Base-by-base conservation (phyloP, 2,797 vertebrate species). In the Odontamblyopus rebecca region DNA sequence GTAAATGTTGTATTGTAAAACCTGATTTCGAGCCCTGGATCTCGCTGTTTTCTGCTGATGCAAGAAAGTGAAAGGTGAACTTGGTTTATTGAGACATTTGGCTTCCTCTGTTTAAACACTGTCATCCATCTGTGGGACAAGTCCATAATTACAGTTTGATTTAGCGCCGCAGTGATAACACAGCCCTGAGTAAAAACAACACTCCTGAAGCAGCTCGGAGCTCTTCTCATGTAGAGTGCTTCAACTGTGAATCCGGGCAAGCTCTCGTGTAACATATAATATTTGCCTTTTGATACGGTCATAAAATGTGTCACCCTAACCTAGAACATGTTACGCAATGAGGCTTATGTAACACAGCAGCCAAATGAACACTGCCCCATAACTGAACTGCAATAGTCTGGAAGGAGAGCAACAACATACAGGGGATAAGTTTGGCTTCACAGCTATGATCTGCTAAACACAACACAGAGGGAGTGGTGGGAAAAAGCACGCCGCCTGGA, bases 81-180 rank as follows among this genome's bases (percentile, higher is more conserved):
- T 9, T 50, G 4, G 7, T 48, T 65, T 48, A 65, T 48, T 54
- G 70, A 50, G 68, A 84, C 76, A 80, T 66, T 77, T 75, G 76
- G 62, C 72, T 82, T 86, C 82, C 72, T 80, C 68, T 15, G 64
- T 69, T 81, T 85, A 73, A 71, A 81, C 68, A 62, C 71, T 61
- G 67, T 75, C 32, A 71, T 69, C 73, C 74, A 71, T 74, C 85
- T 76, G 68, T 72, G 80, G 76, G 83, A 81, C 81, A 69, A 87
- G 85, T 86, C 82, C 88, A 71, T 90, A 89, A 90, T 90, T 84
- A 84, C 54, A 78, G 79, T 84, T 87, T 77, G 85, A 89, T 89
- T 88, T 80, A 85, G 71, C 70, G 72, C 63, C 61, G 48, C 76
- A 44, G 63, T 82, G 80, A 88, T 87, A 81, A 89, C 73, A 84